Evolutionary conservation across 2,888 invertebrate genomes (phyloP).

Genomic region (Drosophila nr. perissopoda): DNA sequence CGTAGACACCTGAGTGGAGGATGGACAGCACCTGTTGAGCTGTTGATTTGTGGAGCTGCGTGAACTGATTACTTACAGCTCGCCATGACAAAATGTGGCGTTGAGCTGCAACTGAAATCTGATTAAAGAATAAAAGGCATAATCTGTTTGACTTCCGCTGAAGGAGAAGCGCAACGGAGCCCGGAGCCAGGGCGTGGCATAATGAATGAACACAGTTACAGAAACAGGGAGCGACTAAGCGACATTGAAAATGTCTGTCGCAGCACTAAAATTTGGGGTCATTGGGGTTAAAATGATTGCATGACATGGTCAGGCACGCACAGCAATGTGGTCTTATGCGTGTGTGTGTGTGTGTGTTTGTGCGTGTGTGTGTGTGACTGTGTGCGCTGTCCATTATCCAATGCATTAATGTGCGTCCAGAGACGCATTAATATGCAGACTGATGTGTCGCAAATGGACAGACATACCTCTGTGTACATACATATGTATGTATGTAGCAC

Average conservation of each 20-base stretch:
- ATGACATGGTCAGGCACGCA: slow-evolving; percentile 55
- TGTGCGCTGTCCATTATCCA: slow-evolving; percentile 63
- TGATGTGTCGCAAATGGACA: slow-evolving; percentile 38
- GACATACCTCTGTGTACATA: slow-evolving; percentile 2
- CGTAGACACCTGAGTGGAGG: background rate
- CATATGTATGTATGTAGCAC: background rate
- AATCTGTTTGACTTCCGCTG: slow-evolving; percentile 23
- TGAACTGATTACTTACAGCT: slow-evolving; percentile 10
- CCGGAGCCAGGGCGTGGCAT: background rate
- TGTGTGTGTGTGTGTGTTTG: slow-evolving; percentile 9
- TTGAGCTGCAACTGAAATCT: slow-evolving; percentile 14
- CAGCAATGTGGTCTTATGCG: slow-evolving; percentile 4
- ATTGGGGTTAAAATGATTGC: slow-evolving; percentile 74
- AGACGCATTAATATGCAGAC: slow-evolving; percentile 76
- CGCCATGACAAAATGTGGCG: background rate
- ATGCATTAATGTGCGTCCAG: slow-evolving; percentile 76
- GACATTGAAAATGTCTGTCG: slow-evolving; percentile 64
- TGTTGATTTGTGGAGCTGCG: slow-evolving; percentile 3
- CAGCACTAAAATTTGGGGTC: slow-evolving; percentile 49
- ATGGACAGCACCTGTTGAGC: slow-evolving; percentile 7
- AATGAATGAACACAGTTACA: slow-evolving; percentile 1
- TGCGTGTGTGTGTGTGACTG: slow-evolving; percentile 9
- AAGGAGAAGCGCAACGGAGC: background rate
- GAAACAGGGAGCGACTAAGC: background rate
- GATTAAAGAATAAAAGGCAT: slow-evolving; percentile 22